These are phyloP conservation scores for Larimichthys crocea DNA, from an alignment of 2,113 vertebrate species.

Conservation along the genomic window DNA sequence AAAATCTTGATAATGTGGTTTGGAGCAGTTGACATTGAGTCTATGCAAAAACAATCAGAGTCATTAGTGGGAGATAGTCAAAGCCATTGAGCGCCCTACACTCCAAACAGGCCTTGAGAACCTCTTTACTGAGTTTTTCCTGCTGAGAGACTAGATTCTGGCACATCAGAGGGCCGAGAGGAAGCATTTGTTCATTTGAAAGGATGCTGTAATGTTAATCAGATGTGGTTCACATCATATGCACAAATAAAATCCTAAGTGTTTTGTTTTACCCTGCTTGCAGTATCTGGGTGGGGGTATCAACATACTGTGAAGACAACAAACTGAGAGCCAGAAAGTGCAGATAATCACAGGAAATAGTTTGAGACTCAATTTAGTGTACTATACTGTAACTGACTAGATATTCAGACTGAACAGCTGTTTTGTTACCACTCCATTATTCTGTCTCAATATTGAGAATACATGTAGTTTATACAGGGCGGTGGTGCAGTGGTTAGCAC, in stretches of 20 bases:
- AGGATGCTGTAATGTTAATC: conserved; percentile 61
- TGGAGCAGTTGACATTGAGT: conserved; percentile 49
- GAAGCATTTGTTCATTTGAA: conserved; percentile 48
- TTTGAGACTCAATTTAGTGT: conserved; percentile 11
- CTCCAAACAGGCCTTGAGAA: conserved; percentile 38
- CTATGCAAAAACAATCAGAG: conserved; percentile 71
- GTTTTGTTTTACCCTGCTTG: conserved; percentile 15
- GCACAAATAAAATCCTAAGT: conserved; percentile 36
- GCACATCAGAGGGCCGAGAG: conserved; percentile 38
- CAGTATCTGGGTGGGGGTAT: conserved; percentile 16
- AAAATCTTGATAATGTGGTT: conserved; percentile 62
- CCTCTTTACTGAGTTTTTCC: conserved; percentile 30
- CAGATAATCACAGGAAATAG: conserved; percentile 34
- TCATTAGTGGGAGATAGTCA: conserved; percentile 67
- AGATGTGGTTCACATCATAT: conserved; percentile 48
- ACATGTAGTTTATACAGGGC: too few species aligned
- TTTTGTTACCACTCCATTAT: background rate
- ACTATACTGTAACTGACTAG: background rate
- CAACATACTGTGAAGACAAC: conserved; percentile 17
- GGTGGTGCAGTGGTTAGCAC: too few species aligned
- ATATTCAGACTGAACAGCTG: background rate
- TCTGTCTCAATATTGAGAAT: background rate
- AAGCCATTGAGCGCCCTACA: conserved; percentile 13
- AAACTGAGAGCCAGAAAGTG: background rate
- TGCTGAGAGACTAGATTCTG: conserved; percentile 31